Base-by-base conservation (phyloP, 2,797 vertebrate genomes). In the Lophotriccus pileatus region DNA sequence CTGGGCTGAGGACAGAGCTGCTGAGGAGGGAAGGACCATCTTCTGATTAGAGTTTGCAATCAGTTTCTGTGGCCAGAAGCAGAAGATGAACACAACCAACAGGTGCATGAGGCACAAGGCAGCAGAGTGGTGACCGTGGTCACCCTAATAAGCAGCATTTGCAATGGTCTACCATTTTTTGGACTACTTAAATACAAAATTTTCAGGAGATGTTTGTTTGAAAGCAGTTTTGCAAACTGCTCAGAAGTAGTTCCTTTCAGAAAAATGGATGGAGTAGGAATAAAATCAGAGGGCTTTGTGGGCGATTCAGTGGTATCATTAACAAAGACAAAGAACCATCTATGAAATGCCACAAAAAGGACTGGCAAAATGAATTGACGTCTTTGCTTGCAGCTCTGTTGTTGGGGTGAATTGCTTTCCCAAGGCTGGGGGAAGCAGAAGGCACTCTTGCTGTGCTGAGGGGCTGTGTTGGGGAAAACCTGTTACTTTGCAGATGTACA, bases 251-350 rank as follows among this genome's bases (percentile, higher is more conserved):
- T 64, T 93, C 12, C 30, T 81, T 88, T 77, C 44, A 60, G 56
- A 18, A 56, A 80, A 83, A 67, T 1, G 2, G 11, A 30, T 43
- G 18, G 50, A 66, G 24, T 15, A 27, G 28, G 56, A 76, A 47
- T 55, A 83, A 87, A 78, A 91, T 73, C 20, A 59, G 55, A 73
- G 44, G 30, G 14, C 6, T 66, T 50, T 69, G 32, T 30, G 32
- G 8, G 47, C 0, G 0, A 16, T 77, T 85, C 37, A 44, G 1
- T 27, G 32, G 7, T 79, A 24, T 68, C 22, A 3, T 78, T 81
- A 79, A 27, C 58, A 53, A 68, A 87, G 66, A 34, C 39, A 28
- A 25, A 12, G 3, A 68, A 15, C 70, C 41, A 49, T 69, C 25
- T 56, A 34, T 52, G 19, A 70, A 83, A 83, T 83, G 41, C 37